Conservation (phyloP, 2,888 invertebrate genomes). For the Anoncus sp. region DNA sequence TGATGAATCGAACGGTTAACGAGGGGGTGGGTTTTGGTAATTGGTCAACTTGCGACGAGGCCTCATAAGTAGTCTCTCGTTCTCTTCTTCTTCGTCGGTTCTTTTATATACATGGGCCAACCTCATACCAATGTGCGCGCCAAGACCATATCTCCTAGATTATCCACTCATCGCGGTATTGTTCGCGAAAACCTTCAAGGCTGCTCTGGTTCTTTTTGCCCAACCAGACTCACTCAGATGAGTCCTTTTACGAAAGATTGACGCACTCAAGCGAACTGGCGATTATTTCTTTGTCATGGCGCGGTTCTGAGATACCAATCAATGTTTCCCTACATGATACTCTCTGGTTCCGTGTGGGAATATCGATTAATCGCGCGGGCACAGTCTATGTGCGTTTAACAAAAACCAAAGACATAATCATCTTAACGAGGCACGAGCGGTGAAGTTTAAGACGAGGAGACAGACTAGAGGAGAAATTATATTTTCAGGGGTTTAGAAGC, state of each 20-base stretch:
- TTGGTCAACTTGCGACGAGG: conserved; percentile 16
- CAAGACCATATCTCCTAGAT: no score
- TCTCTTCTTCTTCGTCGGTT: conserved; percentile 24
- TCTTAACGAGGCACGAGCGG: conserved; percentile 36
- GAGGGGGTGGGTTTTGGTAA: conserved; percentile 57
- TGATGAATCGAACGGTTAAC: conserved; percentile 73
- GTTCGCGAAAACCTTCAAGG: conserved; percentile 7
- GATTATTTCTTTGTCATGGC: no score
- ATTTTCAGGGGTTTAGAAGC: conserved; percentile 47
- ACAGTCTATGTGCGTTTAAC: no score
- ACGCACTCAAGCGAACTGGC: no score
- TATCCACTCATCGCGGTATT: background rate
- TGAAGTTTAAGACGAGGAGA: conserved; percentile 2
- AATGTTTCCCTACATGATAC: no score
- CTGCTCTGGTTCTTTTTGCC: no score
- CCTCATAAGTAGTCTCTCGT: conserved; percentile 17
- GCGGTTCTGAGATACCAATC: no score
- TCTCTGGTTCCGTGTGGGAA: no score
- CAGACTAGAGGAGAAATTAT: conserved; percentile 5
- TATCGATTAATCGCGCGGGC: conserved; percentile 42
- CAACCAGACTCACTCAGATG: no score
- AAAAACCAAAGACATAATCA: conserved; percentile 43
- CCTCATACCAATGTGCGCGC: no score
- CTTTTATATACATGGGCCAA: conserved; percentile 9
- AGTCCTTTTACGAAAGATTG: no score